Percentiles rank a stretch among this genome's conserved stretches.
phyloP scores from a whole-genome alignment of 92 coral and sea anemone species.

The Parazoanthus swiftii region DNA sequence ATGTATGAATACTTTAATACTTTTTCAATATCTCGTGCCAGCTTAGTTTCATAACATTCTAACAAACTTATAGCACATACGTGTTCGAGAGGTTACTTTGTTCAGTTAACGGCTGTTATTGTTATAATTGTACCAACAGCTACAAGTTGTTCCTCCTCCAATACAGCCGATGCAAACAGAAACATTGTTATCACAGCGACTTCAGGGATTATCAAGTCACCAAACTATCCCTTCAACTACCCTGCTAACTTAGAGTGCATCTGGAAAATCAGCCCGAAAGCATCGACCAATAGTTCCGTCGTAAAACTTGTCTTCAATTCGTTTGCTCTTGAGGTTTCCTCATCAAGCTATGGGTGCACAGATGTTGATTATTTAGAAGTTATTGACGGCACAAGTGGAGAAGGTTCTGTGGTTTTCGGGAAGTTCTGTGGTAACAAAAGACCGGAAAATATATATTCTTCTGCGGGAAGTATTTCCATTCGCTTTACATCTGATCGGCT shows the following conservation, averaged over 20 bases:
- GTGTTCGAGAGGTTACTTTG: too few relatives aligned
- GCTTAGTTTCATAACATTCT: too few relatives aligned
- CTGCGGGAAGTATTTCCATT: not conserved
- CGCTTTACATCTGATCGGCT: not conserved
- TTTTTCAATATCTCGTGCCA: too few relatives aligned
- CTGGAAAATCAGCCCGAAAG: not conserved
- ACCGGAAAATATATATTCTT: not conserved
- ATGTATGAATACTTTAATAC: not conserved
- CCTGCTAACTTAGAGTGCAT: constrained; percentile 9
- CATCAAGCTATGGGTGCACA: not conserved
- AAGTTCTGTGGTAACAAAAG: not conserved
- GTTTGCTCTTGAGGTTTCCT: not conserved
- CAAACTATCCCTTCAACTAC: not conserved
- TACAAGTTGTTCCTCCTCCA: not conserved
- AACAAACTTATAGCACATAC: too few relatives aligned
- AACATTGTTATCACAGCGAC: not conserved
- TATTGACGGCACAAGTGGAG: not conserved
- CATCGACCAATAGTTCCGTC: not conserved
- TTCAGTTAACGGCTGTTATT: not conserved
- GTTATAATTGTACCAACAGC: not conserved
- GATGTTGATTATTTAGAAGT: not conserved
- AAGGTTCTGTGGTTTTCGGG: not conserved
- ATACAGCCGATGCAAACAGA: not conserved
- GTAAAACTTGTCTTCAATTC: not conserved
- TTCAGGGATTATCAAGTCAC: constrained; percentile 4